A percentile compares a stretch with the other conserved stretches of the same genome.
phyloP scores from a whole-genome alignment of 2,888 invertebrate species.

The Embidobia sp. region DNA sequence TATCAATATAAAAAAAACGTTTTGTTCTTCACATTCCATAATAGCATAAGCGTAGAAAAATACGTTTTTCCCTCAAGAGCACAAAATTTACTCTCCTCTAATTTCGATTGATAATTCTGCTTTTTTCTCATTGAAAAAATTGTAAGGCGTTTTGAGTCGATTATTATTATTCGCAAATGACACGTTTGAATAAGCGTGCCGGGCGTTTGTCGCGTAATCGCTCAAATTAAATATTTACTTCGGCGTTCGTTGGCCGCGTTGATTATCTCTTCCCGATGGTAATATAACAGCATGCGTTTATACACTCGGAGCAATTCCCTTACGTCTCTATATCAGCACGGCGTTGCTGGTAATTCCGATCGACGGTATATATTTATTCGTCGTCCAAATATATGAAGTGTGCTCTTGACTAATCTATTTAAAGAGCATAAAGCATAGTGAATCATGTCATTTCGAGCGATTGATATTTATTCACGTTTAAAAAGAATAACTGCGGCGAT shows the following conservation, averaged over 20 bases:
- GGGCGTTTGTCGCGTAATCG: constrained; percentile 55
- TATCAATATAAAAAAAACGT: no score
- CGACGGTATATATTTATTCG: constrained; percentile 35
- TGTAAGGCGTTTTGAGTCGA: no score
- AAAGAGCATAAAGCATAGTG: constrained; percentile 43
- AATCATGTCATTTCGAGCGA: constrained; percentile 22
- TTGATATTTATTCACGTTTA: constrained; percentile 25
- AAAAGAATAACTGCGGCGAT: constrained; percentile 30
- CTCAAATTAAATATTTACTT: constrained; percentile 62
- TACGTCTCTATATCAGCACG: constrained; percentile 18
- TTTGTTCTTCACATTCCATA: no score
- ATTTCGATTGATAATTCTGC: no score
- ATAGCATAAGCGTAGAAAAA: no score
- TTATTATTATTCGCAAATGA: no score
- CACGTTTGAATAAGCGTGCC: constrained; percentile 56
- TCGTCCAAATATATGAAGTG: constrained; percentile 30
- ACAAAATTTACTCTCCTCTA: no score
- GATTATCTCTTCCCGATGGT: constrained; percentile 59
- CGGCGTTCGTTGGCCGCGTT: constrained; percentile 57
- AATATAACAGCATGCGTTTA: constrained; percentile 52
- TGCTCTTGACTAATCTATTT: constrained; percentile 50
- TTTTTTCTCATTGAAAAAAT: no score
- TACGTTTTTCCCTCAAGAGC: no score
- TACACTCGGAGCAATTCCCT: constrained; percentile 34
- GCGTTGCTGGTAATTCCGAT: constrained; percentile 29